Evolutionary conservation across 2,113 vertebrate species (phyloP), one percentile per base, ranked within the genome.

Genomic region (Empidonax traillii): DNA sequence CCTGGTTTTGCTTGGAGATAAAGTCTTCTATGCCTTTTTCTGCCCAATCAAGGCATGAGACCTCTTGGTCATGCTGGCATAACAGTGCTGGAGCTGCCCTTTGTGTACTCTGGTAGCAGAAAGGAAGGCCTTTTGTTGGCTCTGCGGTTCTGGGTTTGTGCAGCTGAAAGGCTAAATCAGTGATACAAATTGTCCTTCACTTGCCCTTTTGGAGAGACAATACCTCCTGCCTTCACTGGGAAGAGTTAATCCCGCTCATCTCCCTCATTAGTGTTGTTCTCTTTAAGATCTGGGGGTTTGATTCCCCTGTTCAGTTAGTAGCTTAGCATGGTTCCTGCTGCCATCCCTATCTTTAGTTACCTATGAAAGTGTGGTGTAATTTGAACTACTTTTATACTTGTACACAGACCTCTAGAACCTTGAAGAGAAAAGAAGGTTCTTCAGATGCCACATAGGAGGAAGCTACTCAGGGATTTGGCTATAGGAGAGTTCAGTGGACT

Each of bases 371-470:
- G 30, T 62, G 61, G 21, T 63, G 52, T 41, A 24, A 15, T 86
- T 46, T 43, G 61, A 68, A 89, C 87, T 93, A 66, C 62, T 94
- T 92, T 90, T 68, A 24, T 76, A 52, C 28, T 65, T 23, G 35
- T 72, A 67, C 14, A 69, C 18, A 76, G 49, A 93, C 76, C 49
- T 51, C 30, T 56, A 63, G 51, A 61, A 78, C 5, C 12, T 72
- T 67, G 25, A 74, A 80, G 71, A 94, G 68, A 89, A 96, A 95
- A 93, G 12, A 51, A 80, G 11, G 7, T 44, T 82, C n/a, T 87
- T 72, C 41, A 58, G 31, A n/a, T 93, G 59, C 25, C 9, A 28
- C 14, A 4, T 10, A 62, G 49, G 43, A 89, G 55, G 47, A 84
- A 71, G 43, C 19, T 66, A 13, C 22, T 91, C 6, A 19, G 55